These are phyloP conservation scores for Helobdella robusta DNA, from an alignment of 2,888 invertebrate genomes.

Conservation along the genomic window DNA sequence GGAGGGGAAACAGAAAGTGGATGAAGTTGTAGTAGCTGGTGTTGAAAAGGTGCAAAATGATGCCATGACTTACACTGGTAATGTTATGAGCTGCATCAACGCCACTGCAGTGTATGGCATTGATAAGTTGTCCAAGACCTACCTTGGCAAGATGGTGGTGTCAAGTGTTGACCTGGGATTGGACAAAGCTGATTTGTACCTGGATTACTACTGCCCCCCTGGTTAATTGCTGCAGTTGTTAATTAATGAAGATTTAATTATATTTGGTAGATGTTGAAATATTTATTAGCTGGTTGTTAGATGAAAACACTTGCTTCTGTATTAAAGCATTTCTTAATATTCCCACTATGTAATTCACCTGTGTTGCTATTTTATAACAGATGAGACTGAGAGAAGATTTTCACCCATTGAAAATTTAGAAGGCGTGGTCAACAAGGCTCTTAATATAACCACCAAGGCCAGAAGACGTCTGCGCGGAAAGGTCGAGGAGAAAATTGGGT, in stretches of 20 bases:
- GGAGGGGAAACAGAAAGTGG: neutral
- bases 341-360: no score
- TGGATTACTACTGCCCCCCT: conserved; percentile 14
- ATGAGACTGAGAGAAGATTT: neutral
- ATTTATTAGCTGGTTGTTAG: neutral
- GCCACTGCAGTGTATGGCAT: neutral
- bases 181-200: neutral
- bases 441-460: neutral
- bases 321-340: neutral
- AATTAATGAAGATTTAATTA: neutral
- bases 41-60: no score
- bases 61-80: no score
- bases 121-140: neutral
- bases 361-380: neutral
- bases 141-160: neutral
- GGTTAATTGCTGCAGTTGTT: neutral
- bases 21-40: neutral
- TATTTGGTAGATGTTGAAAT: neutral
- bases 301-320: neutral
- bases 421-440: conserved; percentile 3
- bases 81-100: no score
- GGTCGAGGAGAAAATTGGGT: neutral
- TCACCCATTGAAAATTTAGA: neutral
- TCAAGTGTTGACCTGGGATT: neutral
- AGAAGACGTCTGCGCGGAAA: conserved; percentile 2